phyloP scores from a whole-genome alignment of 1,140 invertebrate species.

The Wiebesia pumilae region DNA sequence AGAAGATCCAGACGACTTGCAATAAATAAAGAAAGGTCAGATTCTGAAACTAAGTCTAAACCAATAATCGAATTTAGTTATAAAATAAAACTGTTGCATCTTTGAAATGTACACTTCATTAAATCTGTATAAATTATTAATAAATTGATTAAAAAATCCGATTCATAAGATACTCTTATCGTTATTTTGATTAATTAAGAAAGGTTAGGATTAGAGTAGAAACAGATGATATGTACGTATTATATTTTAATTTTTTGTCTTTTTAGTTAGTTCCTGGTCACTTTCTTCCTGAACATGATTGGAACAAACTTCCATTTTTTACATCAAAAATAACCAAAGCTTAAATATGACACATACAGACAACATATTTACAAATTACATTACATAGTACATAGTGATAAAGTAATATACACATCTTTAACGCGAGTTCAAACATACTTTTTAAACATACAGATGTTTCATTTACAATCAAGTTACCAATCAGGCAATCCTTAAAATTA shows the following conservation, averaged over 20 bases:
- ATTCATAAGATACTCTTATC: constrained; percentile 26
- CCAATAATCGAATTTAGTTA: constrained; percentile 39
- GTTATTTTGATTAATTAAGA: constrained; percentile 30
- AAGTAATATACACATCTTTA: constrained; percentile 61
- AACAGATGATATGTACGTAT: constrained; percentile 60
- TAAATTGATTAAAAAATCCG: constrained; percentile 40
- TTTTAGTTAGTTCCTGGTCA: constrained; percentile 57
- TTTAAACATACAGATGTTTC: constrained; percentile 31
- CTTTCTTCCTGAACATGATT: constrained; percentile 59
- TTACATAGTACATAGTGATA: constrained; percentile 67
- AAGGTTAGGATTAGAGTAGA: constrained; percentile 52
- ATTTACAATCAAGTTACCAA: constrained; percentile 41
- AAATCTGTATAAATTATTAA: constrained; percentile 31
- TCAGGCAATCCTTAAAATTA: constrained; percentile 18
- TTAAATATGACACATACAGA: constrained; percentile 67
- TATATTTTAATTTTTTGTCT: constrained; percentile 65
- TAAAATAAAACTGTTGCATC: background rate
- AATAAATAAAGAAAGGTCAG: constrained; percentile 62
- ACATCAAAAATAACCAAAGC: constrained; percentile 72
- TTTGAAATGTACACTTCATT: constrained; percentile 51
- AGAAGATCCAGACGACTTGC: constrained; percentile 82
- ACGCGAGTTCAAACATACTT: constrained; percentile 35
- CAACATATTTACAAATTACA: constrained; percentile 71
- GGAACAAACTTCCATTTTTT: constrained; percentile 62
- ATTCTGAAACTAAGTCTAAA: constrained; percentile 52